Evolutionary conservation across 2,797 vertebrate species (phyloP), one percentile per base, ranked within the genome.

Genomic region (Labeo calbasu): DNA sequence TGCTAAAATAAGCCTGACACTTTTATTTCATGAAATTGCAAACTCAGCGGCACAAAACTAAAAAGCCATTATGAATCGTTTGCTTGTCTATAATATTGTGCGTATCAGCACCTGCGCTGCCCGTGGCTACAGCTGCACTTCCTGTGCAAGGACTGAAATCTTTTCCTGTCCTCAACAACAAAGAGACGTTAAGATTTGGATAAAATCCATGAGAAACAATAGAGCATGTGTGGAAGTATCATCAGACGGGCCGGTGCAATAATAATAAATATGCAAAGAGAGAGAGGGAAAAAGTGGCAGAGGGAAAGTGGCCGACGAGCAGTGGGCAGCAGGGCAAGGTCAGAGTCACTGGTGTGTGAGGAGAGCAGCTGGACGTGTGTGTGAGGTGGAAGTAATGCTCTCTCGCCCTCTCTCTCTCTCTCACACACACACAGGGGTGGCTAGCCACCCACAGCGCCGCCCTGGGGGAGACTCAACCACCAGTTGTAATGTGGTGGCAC

Each of bases 271-370:
- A 72, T 68, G 43, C 55, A 59, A 1, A 51, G 11, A 40, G n/a
- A 65, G 59, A 78, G 63, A 32, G 17, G 73, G 17, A 23, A 61
- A 46, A 65, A 57, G 61, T 63, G 11, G 40, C 53, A 51, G 57
- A 57, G 72, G 40, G 72, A 59, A 81, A 80, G 73, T 79, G 79
- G 77, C 73, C 86, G 15, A 43, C 84, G 85, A 72, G 72, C 76
- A 88, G 82, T 79, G 79, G 87, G 78, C 83, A 88, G 77, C 59
- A 73, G 88, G 81, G 86, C 84, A 88, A 88, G 90, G 90, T 89
- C 87, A 85, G 65, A 79, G 72, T 88, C 84, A 69, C 76, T 88
- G 81, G 83, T 71, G 88, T 86, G 87, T 86, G 77, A 78, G 80
- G 77, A 79, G 63, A 81, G 85, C 86, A 89, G 84, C 87, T 88